These are phyloP conservation scores for Chrysochloris asiatica DNA, from an alignment of 2,113 vertebrate species.

Conservation along the genomic window DNA sequence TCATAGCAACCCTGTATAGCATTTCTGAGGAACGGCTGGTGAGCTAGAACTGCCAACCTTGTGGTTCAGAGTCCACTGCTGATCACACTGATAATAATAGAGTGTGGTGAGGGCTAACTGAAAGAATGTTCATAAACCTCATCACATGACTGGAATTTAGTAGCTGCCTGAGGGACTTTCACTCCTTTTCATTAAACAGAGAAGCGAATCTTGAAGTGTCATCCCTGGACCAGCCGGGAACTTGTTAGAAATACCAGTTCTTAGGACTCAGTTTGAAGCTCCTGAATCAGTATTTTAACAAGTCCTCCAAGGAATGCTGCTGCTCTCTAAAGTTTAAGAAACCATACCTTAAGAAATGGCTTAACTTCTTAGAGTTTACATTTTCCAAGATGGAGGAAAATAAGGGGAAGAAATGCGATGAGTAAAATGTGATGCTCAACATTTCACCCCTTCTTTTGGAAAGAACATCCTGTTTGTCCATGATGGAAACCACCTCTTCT, in stretches of 20 bases:
- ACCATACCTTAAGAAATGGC: neutral
- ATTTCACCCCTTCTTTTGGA: neutral
- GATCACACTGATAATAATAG: conserved; percentile 3
- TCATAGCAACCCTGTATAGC: too few species aligned
- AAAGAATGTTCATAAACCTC: neutral
- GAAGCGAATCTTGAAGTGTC: neutral
- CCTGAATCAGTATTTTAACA: conserved; percentile 20
- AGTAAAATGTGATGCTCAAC: neutral
- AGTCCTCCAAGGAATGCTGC: neutral
- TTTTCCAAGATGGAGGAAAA: neutral
- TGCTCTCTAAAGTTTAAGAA: neutral
- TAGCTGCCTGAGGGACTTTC: neutral
- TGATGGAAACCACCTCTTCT: conserved; percentile 1
- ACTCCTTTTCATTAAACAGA: conserved; percentile 1
- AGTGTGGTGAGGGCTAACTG: conserved; percentile 8
- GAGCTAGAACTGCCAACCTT: too few species aligned
- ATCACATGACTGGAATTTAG: neutral
- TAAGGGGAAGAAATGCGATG: too few species aligned
- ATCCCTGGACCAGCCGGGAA: neutral
- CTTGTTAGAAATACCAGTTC: neutral
- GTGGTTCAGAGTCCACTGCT: too few species aligned
- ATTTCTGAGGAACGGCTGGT: too few species aligned
- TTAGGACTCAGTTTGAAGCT: neutral
- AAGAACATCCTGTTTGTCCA: neutral
- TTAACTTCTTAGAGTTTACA: neutral